Percentiles rank a stretch among this genome's conserved stretches.
phyloP scores from a whole-genome alignment of 1,140 invertebrate species.

The Drosophila persimilis region DNA sequence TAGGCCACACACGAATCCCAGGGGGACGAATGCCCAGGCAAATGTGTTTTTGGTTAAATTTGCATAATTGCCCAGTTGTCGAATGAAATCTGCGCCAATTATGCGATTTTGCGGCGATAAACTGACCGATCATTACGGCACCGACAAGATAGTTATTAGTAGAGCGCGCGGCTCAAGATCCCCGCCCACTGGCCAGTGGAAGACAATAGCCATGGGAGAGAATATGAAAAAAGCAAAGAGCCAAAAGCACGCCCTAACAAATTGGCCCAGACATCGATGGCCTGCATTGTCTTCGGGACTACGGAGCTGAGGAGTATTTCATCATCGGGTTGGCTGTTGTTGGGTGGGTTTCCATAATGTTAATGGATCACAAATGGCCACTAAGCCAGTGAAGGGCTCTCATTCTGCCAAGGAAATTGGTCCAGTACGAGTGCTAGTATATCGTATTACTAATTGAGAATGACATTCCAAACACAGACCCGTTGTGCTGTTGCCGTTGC shows the following conservation, averaged over 20 bases:
- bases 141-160: conserved; percentile 66
- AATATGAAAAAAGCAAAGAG: not conserved
- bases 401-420: conserved; percentile 28
- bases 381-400: conserved; percentile 26
- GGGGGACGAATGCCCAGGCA: not conserved
- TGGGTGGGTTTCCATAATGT: too few relatives aligned
- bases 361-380: not conserved
- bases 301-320: conserved; percentile 2
- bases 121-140: conserved; percentile 73
- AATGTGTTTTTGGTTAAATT: conserved; percentile 49
- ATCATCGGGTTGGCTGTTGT: not conserved
- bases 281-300: conserved; percentile 14
- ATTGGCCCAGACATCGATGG: conserved; percentile 14
- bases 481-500: conserved; percentile 18
- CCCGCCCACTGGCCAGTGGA: conserved; percentile 40
- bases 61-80: conserved; percentile 54
- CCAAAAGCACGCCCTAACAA: conserved; percentile 33
- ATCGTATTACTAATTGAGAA: conserved; percentile 36
- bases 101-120: conserved; percentile 67
- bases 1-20: too few relatives aligned
- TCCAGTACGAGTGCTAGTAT: conserved; percentile 12
- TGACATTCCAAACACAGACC: conserved; percentile 48
- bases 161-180: conserved; percentile 33
- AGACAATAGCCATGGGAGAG: conserved; percentile 46
- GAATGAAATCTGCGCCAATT: conserved; percentile 54